Evolutionary conservation across 2,113 vertebrate genomes (phyloP).

Genomic region (Podiceps cristatus): DNA sequence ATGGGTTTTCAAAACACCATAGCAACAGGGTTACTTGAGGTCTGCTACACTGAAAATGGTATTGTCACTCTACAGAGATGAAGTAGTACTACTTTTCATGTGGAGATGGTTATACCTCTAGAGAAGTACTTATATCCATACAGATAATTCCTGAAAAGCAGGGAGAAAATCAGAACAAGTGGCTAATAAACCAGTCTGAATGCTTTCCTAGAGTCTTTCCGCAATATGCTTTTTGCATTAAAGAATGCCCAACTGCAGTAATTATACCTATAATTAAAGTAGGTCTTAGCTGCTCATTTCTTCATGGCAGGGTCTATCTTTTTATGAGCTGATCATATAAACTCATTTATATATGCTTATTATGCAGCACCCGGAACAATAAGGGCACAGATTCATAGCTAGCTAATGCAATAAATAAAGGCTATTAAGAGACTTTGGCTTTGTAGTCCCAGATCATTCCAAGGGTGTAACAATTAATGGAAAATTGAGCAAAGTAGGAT

Average conservation of each 20-base stretch:
- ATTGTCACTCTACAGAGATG: background rate
- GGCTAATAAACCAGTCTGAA: background rate
- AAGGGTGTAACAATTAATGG: background rate
- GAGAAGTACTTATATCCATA: background rate
- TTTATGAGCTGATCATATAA: background rate
- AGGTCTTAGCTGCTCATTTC: background rate
- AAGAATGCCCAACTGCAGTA: background rate
- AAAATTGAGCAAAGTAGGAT: background rate
- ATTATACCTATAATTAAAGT: background rate
- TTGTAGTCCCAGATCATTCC: background rate
- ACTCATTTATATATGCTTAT: background rate
- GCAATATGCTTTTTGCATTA: background rate
- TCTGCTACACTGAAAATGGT: background rate
- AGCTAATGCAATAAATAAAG: background rate
- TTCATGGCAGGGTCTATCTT: background rate
- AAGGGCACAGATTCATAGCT: background rate
- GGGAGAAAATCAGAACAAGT: background rate
- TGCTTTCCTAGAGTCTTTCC: background rate
- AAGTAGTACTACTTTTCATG: background rate
- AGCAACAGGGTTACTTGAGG: background rate
- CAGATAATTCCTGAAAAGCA: background rate
- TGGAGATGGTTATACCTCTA: background rate
- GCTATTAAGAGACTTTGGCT: background rate
- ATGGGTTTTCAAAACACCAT: background rate
- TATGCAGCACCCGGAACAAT: background rate